Percentiles rank a stretch among this genome's conserved stretches.
phyloP scores from a whole-genome alignment of 2,797 vertebrate genomes.

The Bradypodion pumilum region DNA sequence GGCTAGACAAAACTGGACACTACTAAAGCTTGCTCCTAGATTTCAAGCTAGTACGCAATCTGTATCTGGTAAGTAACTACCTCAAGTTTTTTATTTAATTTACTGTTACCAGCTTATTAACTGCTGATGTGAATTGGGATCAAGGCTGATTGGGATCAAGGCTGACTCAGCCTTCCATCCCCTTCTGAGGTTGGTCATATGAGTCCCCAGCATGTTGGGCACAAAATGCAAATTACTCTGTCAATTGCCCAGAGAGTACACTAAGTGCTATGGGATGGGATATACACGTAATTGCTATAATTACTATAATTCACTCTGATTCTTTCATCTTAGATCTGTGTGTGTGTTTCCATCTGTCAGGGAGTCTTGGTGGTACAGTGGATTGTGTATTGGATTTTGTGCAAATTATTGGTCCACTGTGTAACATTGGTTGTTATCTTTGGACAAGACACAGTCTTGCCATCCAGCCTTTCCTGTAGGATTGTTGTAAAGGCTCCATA shows the following conservation, averaged over 20 bases:
- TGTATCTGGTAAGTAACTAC: constrained; percentile 51
- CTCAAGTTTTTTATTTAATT: not conserved
- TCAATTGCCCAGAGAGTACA: too few species aligned
- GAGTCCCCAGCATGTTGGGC: too few species aligned
- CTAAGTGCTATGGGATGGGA: too few species aligned
- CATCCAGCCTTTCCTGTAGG: not conserved
- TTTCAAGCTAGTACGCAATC: not conserved
- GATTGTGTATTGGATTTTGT: not conserved
- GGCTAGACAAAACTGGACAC: rapidly evolving
- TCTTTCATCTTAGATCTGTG: not conserved
- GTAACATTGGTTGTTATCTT: not conserved
- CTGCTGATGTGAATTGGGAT: too few species aligned
- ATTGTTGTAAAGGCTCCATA: not conserved
- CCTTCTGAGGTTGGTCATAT: too few species aligned
- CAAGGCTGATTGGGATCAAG: too few species aligned
- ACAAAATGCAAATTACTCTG: too few species aligned
- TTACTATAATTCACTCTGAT: too few species aligned
- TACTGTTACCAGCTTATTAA: not conserved
- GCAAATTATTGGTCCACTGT: not conserved
- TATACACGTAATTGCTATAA: too few species aligned
- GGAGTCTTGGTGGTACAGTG: not conserved
- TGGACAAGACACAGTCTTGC: not conserved
- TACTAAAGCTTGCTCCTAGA: rapidly evolving
- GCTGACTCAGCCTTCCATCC: too few species aligned
- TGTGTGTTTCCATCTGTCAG: not conserved